phyloP scores from a whole-genome alignment of 2,888 invertebrate genomes.

The Cremastobaeus sp. region DNA sequence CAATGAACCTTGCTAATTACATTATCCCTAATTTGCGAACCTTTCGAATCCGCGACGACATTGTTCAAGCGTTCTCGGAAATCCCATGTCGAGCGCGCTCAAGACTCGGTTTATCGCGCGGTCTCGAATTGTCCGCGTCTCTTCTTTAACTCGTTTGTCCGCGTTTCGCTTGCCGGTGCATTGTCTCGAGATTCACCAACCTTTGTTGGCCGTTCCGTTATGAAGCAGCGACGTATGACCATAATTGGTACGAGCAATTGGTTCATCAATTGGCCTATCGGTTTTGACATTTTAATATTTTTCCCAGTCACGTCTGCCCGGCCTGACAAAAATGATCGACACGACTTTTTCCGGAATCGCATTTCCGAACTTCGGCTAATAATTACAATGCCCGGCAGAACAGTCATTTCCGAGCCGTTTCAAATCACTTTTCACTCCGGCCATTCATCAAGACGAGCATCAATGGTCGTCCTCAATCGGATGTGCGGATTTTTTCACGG shows the following conservation, averaged over 20 bases:
- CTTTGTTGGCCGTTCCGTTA: constrained; percentile 57
- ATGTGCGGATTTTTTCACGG: neutral
- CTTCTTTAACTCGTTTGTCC: constrained; percentile 40
- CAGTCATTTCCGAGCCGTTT: too few relatives aligned
- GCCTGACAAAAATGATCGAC: too few relatives aligned
- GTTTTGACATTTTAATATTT: too few relatives aligned
- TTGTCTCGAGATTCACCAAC: constrained; percentile 51
- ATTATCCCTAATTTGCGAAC: constrained; percentile 45
- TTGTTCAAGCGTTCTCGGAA: constrained; percentile 38
- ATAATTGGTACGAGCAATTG: constrained; percentile 51
- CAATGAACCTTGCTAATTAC: constrained; percentile 39
- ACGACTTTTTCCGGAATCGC: too few relatives aligned
- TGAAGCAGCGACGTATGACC: constrained; percentile 54
- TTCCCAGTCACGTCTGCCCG: too few relatives aligned
- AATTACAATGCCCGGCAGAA: too few relatives aligned
- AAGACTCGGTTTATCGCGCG: constrained; percentile 32
- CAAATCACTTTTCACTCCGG: constrained; percentile 3
- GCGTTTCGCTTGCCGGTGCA: constrained; percentile 43
- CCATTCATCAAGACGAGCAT: neutral
- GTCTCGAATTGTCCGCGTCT: constrained; percentile 38
- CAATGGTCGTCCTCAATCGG: neutral
- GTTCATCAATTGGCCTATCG: constrained; percentile 23
- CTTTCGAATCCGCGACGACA: constrained; percentile 30
- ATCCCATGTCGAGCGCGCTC: constrained; percentile 20
- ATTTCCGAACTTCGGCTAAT: too few relatives aligned